Evolutionary conservation across 2,797 vertebrate species (phyloP).

Genomic region (Carapus acus): DNA sequence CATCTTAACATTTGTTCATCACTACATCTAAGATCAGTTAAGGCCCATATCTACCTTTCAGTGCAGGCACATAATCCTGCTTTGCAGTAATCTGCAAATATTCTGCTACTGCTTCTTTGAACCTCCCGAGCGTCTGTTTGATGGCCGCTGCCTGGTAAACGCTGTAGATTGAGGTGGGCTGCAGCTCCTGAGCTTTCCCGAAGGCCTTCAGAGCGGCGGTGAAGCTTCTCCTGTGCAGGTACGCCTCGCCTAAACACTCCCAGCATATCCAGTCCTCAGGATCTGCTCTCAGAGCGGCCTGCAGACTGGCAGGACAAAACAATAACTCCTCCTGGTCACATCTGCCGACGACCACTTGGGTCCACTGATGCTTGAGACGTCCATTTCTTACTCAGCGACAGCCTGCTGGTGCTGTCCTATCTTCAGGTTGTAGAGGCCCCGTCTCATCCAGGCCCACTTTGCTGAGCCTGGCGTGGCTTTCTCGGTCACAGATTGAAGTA

Average conservation of each 20-base stretch:
- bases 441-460: conserved; percentile 98
- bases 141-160: conserved; percentile 89
- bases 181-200: conserved; percentile 84
- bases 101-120: conserved; percentile 80
- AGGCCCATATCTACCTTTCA: conserved; percentile 79
- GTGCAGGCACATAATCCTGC: conserved; percentile 90
- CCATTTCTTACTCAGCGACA: conserved; percentile 81
- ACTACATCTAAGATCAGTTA: too few species aligned
- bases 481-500: conserved; percentile 82
- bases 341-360: conserved; percentile 4
- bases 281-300: conserved; percentile 92
- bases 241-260: conserved; percentile 96
- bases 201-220: conserved; percentile 92
- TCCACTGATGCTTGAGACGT: background rate
- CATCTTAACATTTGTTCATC: too few species aligned
- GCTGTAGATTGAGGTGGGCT: conserved; percentile 86
- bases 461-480: conserved; percentile 82
- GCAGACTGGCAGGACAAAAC: conserved; percentile 66
- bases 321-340: background rate
- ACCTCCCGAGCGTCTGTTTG: conserved; percentile 90
- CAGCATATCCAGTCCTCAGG: conserved; percentile 92
- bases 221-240: conserved; percentile 88
- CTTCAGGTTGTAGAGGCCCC: conserved; percentile 89
- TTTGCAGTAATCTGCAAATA: conserved; percentile 81
- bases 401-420: conserved; percentile 81